These are phyloP conservation scores for Brenthis ino DNA, from an alignment of 2,888 invertebrate genomes.

Conservation along the genomic window DNA sequence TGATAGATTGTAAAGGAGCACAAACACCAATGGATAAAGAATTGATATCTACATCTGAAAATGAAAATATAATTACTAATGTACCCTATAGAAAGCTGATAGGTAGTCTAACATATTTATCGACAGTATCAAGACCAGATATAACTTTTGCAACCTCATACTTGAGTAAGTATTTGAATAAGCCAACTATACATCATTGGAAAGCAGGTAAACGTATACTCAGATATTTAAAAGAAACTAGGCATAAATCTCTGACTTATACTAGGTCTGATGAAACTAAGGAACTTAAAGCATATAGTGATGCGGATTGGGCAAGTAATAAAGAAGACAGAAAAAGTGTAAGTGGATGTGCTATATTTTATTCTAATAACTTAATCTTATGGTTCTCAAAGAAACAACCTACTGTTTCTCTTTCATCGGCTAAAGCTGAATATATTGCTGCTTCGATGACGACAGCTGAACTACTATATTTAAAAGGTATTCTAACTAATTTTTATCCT, in stretches of 20 bases:
- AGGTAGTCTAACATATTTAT: conserved; percentile 1
- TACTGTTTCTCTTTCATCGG: neutral
- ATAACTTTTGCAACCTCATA: conserved; percentile 13
- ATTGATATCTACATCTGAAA: too few relatives aligned
- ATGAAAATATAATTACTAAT: too few relatives aligned
- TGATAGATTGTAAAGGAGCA: too few relatives aligned
- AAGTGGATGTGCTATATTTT: conserved; percentile 2
- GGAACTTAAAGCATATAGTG: neutral
- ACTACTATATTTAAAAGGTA: neutral
- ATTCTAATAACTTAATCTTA: neutral
- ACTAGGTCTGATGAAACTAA: neutral
- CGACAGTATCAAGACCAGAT: conserved; percentile 10
- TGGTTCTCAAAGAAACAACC: conserved; percentile 13
- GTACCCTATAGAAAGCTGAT: conserved; percentile 16
- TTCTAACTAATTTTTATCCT: conserved; percentile 1
- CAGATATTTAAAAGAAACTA: conserved; percentile 8
- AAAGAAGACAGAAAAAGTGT: conserved; percentile 1
- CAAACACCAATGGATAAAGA: too few relatives aligned
- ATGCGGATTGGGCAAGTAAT: conserved; percentile 15
- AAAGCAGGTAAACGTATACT: conserved; percentile 7
- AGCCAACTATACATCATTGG: conserved; percentile 1
- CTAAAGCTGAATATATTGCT: conserved; percentile 13
- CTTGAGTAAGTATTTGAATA: conserved; percentile 9
- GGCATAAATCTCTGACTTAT: neutral
- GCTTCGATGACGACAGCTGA: neutral